Percentiles rank a stretch among this genome's conserved stretches.
These are phyloP conservation scores for Pasiphila rectangulata DNA, from an alignment of 2,888 invertebrate genomes.

Conservation along the genomic window DNA sequence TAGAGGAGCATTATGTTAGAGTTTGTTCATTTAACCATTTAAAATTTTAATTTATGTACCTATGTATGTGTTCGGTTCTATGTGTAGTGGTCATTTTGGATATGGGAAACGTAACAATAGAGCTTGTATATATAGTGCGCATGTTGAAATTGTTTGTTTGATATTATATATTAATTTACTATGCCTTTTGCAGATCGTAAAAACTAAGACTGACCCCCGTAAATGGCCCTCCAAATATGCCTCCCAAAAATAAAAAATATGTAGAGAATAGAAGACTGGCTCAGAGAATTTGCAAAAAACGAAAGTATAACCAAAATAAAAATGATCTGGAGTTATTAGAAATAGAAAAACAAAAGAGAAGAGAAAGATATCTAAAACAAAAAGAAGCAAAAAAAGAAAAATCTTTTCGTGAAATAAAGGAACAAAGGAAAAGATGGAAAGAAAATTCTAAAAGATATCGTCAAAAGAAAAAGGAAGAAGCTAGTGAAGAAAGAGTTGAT, in stretches of 20 bases:
- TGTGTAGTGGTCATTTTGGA: not conserved
- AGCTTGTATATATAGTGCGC: not conserved
- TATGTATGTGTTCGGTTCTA: not conserved
- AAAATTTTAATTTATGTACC: not conserved
- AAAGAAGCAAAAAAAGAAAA: not conserved
- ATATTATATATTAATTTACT: not conserved
- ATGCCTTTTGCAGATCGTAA: not conserved
- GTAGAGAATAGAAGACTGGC: not conserved
- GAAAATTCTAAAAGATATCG: not conserved
- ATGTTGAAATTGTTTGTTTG: not conserved
- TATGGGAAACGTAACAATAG: not conserved
- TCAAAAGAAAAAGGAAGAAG: conserved; percentile 7
- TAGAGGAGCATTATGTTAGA: conserved; percentile 2
- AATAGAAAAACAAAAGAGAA: conserved; percentile 8
- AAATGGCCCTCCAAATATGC: conserved; percentile 1
- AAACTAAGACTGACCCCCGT: not conserved
- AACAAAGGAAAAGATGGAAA: not conserved
- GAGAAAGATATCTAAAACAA: conserved; percentile 4
- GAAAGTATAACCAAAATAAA: too few species aligned
- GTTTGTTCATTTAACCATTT: conserved; percentile 1
- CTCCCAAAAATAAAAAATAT: conserved; percentile 5
- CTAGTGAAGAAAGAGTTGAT: conserved; percentile 9
- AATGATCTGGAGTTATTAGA: not conserved
- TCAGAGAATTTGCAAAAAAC: conserved; percentile 5
- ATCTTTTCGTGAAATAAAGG: conserved; percentile 3